Base-by-base conservation (phyloP, 1,140 invertebrate genomes). In the Apis laboriosa region DNA sequence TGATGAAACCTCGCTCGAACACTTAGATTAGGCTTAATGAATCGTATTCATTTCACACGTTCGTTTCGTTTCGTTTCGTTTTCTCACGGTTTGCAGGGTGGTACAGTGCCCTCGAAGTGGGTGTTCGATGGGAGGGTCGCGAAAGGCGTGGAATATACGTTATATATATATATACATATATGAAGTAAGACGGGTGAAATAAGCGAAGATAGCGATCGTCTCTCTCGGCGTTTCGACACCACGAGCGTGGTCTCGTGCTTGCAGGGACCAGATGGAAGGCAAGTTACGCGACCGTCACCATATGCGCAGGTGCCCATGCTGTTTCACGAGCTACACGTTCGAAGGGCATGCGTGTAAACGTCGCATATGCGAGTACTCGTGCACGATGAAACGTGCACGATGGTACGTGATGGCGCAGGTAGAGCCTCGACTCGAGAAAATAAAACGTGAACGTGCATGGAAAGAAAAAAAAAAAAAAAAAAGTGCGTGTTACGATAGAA, bases 301-400 rank as follows among this genome's bases (percentile, higher is more conserved):
- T 90, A 94, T 93, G 92, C 91, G 91, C 93, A 94, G 92, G 93
- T 94, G 92, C 90, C 90, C 88, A 72, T 80, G 63, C 80, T 61
- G 87, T 83, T 88, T 86, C 80, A 84, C 77, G 55, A 61, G 75
- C 71, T 19, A 83, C 71, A 66, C 76, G 64, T 68, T 61, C 56
- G 4, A 60, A 12, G 28, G 56, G 53, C 19, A 43, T 60, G 72
- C 34, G 17, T n/a, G 15, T 34, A 60, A 49, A 60, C 55, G 72
- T 49, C 13, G 28, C 67, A 82, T 55, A 70, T 60, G 61, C 21
- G 9, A 19, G 71, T 34, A 51, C 24, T 17, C 55, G 72, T 51
- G 66, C 66, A 34, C 17, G 24, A 60, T 28, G 12, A 78, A 60
- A 71, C 56, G 55, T 24, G 75, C 53, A 34, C 34, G 51, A 49